These are phyloP conservation scores for Shinisaurus crocodilurus DNA, from an alignment of 2,113 vertebrate species.

Conservation along the genomic window DNA sequence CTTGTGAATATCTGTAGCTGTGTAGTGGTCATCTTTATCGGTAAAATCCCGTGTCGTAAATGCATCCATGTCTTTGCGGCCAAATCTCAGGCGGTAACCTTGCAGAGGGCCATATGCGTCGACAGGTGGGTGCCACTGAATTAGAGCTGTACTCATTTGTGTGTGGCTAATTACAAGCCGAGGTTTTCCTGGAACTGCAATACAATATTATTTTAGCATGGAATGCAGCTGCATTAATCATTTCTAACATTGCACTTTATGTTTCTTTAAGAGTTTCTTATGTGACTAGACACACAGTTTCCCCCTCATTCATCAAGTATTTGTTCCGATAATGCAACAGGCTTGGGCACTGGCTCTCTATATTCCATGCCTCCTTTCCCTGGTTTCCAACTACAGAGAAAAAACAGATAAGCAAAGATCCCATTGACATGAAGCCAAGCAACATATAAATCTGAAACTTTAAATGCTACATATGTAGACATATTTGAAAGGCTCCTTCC, in stretches of 20 bases:
- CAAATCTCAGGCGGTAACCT: conserved; percentile 94
- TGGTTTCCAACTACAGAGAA: background rate
- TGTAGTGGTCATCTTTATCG: conserved; percentile 96
- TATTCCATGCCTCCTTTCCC: background rate
- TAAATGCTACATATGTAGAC: background rate
- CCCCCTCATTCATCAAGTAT: background rate
- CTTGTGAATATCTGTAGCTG: conserved; percentile 96
- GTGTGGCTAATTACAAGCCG: conserved; percentile 96
- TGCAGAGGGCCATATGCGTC: conserved; percentile 91
- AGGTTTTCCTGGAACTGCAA: conserved; percentile 95
- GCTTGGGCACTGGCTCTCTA: background rate
- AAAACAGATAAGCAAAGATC: background rate
- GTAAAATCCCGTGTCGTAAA: conserved; percentile 93
- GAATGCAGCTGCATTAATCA: conserved; percentile 20
- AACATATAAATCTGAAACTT: background rate
- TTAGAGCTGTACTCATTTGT: conserved; percentile 97
- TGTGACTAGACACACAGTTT: background rate
- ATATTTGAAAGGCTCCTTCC: background rate
- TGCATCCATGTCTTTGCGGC: conserved; percentile 91
- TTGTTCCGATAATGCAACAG: conserved; percentile 12
- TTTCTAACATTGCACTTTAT: background rate
- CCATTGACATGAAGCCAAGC: background rate
- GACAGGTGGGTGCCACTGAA: conserved; percentile 96
- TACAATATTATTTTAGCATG: conserved; percentile 63
- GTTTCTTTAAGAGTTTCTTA: background rate